Evolutionary conservation across 2,797 vertebrate genomes (phyloP).

Genomic region (Amazonetta brasiliensis): DNA sequence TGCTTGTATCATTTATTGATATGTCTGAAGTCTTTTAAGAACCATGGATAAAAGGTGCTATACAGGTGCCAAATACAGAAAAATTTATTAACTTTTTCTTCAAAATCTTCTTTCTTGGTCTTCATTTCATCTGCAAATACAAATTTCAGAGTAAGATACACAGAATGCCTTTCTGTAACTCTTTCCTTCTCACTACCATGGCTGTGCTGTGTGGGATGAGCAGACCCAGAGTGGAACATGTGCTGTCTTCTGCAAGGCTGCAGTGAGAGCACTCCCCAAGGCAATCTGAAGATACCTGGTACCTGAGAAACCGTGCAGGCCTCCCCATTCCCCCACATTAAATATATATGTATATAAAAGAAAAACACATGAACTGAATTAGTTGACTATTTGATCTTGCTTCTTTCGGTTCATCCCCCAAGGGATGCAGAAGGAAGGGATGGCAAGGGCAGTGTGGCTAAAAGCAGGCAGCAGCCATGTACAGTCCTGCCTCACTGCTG

Average conservation of each 20-base stretch:
- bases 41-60: constrained; percentile 15
- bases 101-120: background rate
- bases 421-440: background rate
- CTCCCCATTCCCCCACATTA: background rate
- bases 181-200: accelerated
- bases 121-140: background rate
- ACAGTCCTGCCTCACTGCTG: accelerated
- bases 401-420: background rate
- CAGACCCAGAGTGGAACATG: background rate
- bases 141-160: background rate
- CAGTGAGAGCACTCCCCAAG: background rate
- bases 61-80: background rate
- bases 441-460: background rate
- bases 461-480: background rate
- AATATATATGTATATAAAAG: background rate
- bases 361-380: accelerated
- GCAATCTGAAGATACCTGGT: accelerated
- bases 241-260: accelerated
- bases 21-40: constrained; percentile 30
- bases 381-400: background rate
- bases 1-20: constrained; percentile 31
- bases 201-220: background rate
- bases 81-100: constrained; percentile 49
- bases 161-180: background rate
- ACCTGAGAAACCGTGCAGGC: background rate